phyloP scores from a whole-genome alignment of 2,888 invertebrate genomes.

The Protonemura montana region DNA sequence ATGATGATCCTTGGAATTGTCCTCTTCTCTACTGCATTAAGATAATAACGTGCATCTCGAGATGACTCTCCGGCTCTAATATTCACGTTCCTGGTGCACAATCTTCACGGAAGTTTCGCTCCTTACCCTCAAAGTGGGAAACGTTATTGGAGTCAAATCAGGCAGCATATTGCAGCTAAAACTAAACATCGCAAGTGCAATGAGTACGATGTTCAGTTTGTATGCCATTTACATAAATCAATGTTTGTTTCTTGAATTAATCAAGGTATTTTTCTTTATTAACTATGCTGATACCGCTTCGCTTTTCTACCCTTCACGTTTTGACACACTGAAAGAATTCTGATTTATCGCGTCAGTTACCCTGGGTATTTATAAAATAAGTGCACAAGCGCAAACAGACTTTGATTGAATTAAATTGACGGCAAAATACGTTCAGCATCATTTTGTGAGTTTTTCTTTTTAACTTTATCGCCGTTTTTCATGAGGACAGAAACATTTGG shows the following conservation, averaged over 20 bases:
- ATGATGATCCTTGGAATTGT: neutral
- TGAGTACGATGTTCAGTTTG: neutral
- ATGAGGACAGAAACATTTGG: neutral
- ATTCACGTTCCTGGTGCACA: neutral
- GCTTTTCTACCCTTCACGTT: neutral
- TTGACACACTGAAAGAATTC: neutral
- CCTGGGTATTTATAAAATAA: neutral
- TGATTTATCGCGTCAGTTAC: neutral
- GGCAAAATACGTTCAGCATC: neutral
- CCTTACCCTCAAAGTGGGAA: neutral
- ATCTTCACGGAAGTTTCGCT: neutral
- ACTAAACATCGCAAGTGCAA: neutral
- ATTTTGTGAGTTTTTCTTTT: neutral
- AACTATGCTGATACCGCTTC: neutral
- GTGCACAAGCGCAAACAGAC: neutral
- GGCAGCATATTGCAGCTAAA: neutral
- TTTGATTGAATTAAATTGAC: neutral
- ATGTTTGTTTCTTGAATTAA: neutral
- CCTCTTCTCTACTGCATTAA: neutral
- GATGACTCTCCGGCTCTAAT: neutral
- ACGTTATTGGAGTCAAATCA: neutral
- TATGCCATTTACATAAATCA: slow-evolving; percentile 13
- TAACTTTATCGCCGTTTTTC: neutral
- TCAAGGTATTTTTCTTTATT: neutral
- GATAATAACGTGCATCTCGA: slow-evolving; percentile 7